Evolutionary conservation across 2,888 invertebrate species (phyloP).

Genomic region (Leptura quadrifasciata): DNA sequence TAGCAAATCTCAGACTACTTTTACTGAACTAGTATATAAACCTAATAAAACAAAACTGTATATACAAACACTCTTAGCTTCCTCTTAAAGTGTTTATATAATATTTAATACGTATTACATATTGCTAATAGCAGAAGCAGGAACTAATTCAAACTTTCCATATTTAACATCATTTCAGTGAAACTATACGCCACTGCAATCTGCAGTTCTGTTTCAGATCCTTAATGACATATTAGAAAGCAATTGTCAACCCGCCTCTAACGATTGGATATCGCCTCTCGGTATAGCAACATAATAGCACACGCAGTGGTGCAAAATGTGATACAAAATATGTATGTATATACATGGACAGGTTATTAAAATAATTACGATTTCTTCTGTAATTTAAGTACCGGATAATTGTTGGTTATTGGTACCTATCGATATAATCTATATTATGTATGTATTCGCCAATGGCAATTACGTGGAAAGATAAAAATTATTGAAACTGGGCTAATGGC

Average conservation of each 20-base stretch:
- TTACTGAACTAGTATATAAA: too few species aligned
- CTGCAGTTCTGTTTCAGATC: background rate
- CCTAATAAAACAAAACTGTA: background rate
- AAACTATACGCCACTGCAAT: conserved; percentile 15
- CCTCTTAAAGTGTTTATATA: background rate
- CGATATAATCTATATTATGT: conserved; percentile 55
- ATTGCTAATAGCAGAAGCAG: background rate
- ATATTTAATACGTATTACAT: background rate
- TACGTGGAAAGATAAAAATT: conserved; percentile 38
- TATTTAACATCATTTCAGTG: background rate
- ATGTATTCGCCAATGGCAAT: conserved; percentile 54
- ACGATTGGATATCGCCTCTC: conserved; percentile 24
- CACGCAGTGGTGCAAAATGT: conserved; percentile 22
- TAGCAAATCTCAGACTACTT: too few species aligned
- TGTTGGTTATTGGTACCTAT: conserved; percentile 55
- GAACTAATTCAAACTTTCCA: conserved; percentile 11
- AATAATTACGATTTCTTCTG: conserved; percentile 57
- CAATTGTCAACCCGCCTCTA: conserved; percentile 25
- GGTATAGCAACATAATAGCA: conserved; percentile 35
- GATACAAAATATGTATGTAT: conserved; percentile 38
- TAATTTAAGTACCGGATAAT: conserved; percentile 56
- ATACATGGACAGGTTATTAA: conserved; percentile 54
- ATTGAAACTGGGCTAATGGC: conserved; percentile 36
- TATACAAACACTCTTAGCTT: background rate
- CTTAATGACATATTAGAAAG: conserved; percentile 18